phyloP scores from a whole-genome alignment of 2,888 invertebrate species.

The Chalcosyrphus nemorum region DNA sequence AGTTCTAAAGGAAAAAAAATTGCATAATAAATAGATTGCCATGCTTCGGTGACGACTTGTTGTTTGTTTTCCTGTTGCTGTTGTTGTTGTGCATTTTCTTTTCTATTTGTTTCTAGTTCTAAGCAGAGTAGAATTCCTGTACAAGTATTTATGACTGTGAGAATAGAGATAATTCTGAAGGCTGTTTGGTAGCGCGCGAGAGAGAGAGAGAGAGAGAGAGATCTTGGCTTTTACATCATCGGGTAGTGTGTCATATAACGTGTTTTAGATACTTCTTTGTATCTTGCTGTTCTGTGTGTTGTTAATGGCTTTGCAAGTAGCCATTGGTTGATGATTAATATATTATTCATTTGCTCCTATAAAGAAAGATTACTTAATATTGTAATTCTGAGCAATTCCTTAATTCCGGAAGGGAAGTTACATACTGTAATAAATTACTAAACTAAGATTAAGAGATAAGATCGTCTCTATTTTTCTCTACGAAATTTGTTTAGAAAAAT shows the following conservation, averaged over 20 bases:
- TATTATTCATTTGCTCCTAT: too few relatives aligned
- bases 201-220: not conserved
- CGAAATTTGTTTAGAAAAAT: too few relatives aligned
- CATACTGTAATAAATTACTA: too few relatives aligned
- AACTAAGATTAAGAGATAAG: too few relatives aligned
- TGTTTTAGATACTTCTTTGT: not conserved
- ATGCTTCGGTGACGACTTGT: not conserved
- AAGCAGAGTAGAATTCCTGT: not conserved
- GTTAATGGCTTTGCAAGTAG: not conserved
- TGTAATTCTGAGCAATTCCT: not conserved
- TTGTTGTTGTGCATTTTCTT: not conserved
- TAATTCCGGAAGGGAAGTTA: not conserved
- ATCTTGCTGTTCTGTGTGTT: not conserved
- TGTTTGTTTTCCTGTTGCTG: not conserved
- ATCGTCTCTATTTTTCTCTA: too few relatives aligned
- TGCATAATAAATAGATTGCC: conserved; percentile 7
- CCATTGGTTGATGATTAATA: not conserved
- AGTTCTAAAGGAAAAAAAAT: not conserved
- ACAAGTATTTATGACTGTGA: too few relatives aligned
- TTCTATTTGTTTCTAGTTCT: not conserved
- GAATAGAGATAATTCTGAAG: too few relatives aligned
- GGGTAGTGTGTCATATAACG: not conserved
- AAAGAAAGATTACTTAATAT: too few relatives aligned
- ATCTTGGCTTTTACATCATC: not conserved
- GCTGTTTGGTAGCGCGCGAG: not conserved